Evolutionary conservation across 2,888 invertebrate species (phyloP), one percentile per base, ranked within the genome.

Genomic region (Tanytarsus gracilentus): DNA sequence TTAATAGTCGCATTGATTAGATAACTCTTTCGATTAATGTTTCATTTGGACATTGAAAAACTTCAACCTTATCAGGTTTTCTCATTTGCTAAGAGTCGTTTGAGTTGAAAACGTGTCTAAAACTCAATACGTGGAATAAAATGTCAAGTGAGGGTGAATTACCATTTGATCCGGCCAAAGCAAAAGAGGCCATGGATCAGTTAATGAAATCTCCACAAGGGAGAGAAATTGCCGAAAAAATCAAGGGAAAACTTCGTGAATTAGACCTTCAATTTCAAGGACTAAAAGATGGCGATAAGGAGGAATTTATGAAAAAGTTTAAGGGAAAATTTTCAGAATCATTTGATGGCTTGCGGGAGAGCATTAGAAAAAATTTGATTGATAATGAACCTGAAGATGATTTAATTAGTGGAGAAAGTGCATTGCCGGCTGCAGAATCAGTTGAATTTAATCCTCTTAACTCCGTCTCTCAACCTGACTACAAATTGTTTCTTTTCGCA

Each of bases 131-230:
- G 44, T 44, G 44, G 44, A 44, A 16, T n/a, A 44, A 29, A 27
- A 58, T 58, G 58, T 33, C 53, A 8, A 23, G n/a, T 36, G 56
- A 56, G n/a, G 23, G 67, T 71, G 0, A 52, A 11, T 40, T 40
- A 16, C 21, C 21, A 23, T 11, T 44, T 21, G 16, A 30, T 29
- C 23, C 76, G 0, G 69, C 74, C 63, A 75, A 72, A 60, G 72
- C 76, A 67, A 69, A 74, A 0, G 69, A 70, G 0, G 65, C 66
- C 0, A 65, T 69, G 1, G 69, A 73, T 0, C 70, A 71, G 18
- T 75, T 75, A 40, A 71, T 74, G 30, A 70, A 73, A 14, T 68
- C 73, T 0, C 70, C 69, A 18, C 70, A 70, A 25, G 67, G 74
- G 0, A 65, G 69, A 3, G 68, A 70, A 36, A 18, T 53, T 21